Evolutionary conservation across 1,140 invertebrate genomes (phyloP), one percentile per base, ranked within the genome.

Genomic region (Maniola jurtina): DNA sequence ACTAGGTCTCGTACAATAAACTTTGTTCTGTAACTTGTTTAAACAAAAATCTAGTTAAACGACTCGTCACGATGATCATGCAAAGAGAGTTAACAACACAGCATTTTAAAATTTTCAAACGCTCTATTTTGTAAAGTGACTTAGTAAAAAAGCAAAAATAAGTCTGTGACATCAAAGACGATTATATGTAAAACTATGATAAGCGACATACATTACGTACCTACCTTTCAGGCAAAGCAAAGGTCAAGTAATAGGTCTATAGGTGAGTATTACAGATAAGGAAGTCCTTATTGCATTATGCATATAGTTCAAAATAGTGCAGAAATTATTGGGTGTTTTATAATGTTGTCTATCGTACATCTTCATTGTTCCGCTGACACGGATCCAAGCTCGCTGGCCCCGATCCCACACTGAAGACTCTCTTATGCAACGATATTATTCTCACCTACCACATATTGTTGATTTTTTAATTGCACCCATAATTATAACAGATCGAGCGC

Each of bases 391-490:
- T 68, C 69, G 66, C 69, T 76, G 76, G 58, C 81, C 76, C 66
- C 74, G 67, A 83, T 83, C 81, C 79, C 81, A 83, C 77, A 74
- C 61, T 66, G 72, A 77, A 64, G 69, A 73, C 52, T 74, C 69
- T 70, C 77, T 83, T 83, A 81, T 78, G 81, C 79, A 83, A 83
- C 70, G 56, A 71, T 72, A 70, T 73, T 73, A 68, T 71, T 70
- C 62, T 63, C 56, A 63, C 61, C 54, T 36, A 64, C 57, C 15
- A 55, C 16, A 55, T 55, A 55, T 55, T 34, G 52, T 55, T 34
- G 48, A 52, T 13, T 67, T 61, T 71, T 77, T 76, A 80, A 76
- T 74, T 34, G 52, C 16, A 16, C 16, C 11, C 33, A 13, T 55
- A 55, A 55, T 55, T 55, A 55, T 34, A 55, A 11, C 52, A 34